Conservation (phyloP, 2,113 vertebrate genomes). For the Crypturellus undulatus region DNA sequence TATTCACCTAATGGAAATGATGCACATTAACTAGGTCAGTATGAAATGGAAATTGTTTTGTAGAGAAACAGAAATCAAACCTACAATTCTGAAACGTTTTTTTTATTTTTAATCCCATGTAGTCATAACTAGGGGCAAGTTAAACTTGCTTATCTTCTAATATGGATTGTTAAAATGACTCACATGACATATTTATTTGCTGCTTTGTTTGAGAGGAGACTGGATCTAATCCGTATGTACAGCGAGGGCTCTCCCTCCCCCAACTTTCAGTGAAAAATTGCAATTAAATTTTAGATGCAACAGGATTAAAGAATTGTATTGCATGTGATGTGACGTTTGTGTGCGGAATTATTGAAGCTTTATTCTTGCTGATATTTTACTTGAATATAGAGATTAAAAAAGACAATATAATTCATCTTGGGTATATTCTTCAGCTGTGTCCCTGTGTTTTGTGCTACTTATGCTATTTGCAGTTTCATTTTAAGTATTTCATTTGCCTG, state of each 20-base stretch:
- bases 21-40: slow-evolving; percentile 51
- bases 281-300: slow-evolving; percentile 56
- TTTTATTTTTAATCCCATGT: slow-evolving; percentile 21
- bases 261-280: slow-evolving; percentile 42
- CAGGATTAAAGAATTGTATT: slow-evolving; percentile 48
- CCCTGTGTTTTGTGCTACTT: background rate
- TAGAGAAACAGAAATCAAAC: slow-evolving; percentile 51
- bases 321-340: slow-evolving; percentile 36
- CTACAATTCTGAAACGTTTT: slow-evolving; percentile 10
- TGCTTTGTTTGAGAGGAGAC: slow-evolving; percentile 56
- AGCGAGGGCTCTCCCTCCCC: slow-evolving; percentile 26
- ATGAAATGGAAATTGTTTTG: slow-evolving; percentile 44
- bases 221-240: slow-evolving; percentile 62
- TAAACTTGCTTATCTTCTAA: slow-evolving; percentile 53
- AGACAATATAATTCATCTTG: slow-evolving; percentile 24
- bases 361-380: slow-evolving; percentile 36
- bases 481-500: background rate
- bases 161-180: slow-evolving; percentile 52
- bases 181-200: slow-evolving; percentile 59
- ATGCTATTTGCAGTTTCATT: background rate
- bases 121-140: slow-evolving; percentile 1
- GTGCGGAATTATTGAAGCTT: slow-evolving; percentile 41
- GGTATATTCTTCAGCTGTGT: background rate
- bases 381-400: slow-evolving; percentile 34
- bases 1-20: slow-evolving; percentile 30